A percentile compares a stretch with the other conserved stretches of the same genome.
These are phyloP conservation scores for Drosophila mimetica DNA, from an alignment of 2,888 invertebrate genomes.

Conservation along the genomic window DNA sequence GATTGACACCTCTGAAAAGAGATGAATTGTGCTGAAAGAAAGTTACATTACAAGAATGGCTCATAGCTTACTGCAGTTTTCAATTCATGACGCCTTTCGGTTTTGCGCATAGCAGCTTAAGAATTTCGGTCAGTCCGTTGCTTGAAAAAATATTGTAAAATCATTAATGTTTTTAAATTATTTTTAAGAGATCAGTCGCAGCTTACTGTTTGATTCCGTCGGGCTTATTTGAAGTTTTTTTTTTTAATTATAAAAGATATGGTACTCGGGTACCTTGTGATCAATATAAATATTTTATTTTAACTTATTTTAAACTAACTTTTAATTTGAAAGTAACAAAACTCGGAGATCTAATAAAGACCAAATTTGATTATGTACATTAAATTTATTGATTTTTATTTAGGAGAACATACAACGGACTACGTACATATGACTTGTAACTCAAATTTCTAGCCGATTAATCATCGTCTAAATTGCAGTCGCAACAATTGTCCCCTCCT, in stretches of 20 bases:
- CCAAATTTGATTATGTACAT: no score
- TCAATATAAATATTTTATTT: no score
- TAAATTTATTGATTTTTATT: not conserved
- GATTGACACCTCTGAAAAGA: not conserved
- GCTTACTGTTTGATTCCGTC: not conserved
- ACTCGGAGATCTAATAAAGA: no score
- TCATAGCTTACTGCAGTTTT: conserved; percentile 1
- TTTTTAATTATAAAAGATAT: no score
- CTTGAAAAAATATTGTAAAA: not conserved
- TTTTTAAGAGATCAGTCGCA: conserved; percentile 2
- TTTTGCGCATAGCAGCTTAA: not conserved
- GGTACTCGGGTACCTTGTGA: no score
- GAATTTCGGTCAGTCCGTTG: not conserved
- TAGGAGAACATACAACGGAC: not conserved
- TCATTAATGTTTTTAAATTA: not conserved
- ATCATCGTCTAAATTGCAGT: not conserved
- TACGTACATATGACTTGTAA: not conserved
- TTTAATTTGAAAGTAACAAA: no score
- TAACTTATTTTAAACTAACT: no score
- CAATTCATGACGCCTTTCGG: not conserved
- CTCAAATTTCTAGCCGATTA: not conserved
- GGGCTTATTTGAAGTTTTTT: no score
- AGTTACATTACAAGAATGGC: not conserved
- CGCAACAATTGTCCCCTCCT: not conserved
- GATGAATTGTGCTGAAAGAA: no score